Base-by-base conservation (phyloP, 2,797 vertebrate genomes). In the Craterocephalus amniculus region DNA sequence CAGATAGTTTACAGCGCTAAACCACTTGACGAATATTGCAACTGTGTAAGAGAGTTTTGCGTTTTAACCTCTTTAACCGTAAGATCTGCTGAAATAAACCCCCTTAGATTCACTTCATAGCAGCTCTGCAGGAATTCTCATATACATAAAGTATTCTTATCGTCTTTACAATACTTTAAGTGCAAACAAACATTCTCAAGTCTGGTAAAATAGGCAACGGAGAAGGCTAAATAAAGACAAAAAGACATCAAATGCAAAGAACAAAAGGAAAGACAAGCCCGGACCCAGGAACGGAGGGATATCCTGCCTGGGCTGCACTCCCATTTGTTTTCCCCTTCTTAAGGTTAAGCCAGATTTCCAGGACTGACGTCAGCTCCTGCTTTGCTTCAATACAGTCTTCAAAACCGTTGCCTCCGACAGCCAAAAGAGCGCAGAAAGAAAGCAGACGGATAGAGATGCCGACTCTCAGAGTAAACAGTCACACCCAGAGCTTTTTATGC, bases 401-500 rank as follows among this genome's bases (percentile, higher is more conserved):
- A 75, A 76, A 64, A 49, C 55, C 61, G 31, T 52, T 11, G 48
- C 51, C 49, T 52, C 58, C 36, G 63, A 64, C 38, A 82, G 58
- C 69, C 70, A 79, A 82, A 54, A 67, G 58, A 67, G 45, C 1
- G 24, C 38, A 79, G 73, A 72, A 75, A 65, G 54, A 80, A 79
- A 81, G 58, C 63, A 65, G 74, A 79, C 70, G 70, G 79, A 88
- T 70, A 31, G 70, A 89, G 87, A 88, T 9, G 38, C 70, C 63
- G 56, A 64, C 68, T 63, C 59, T 58, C 51, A 38, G 55, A 1
- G 70, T 79, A 78, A 84, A 83, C 77, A 51, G 52, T 74, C 79
- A 79, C 87, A 74, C 83, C 87, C 80, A 31, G 58, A 29, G 72
- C 73, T 40, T 85, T 87, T 84, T 81, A 78, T 80, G 65, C 80